Evolutionary conservation across 2,113 vertebrate species (phyloP), one percentile per base, ranked within the genome.

Genomic region (Gnathonemus longibarbis): DNA sequence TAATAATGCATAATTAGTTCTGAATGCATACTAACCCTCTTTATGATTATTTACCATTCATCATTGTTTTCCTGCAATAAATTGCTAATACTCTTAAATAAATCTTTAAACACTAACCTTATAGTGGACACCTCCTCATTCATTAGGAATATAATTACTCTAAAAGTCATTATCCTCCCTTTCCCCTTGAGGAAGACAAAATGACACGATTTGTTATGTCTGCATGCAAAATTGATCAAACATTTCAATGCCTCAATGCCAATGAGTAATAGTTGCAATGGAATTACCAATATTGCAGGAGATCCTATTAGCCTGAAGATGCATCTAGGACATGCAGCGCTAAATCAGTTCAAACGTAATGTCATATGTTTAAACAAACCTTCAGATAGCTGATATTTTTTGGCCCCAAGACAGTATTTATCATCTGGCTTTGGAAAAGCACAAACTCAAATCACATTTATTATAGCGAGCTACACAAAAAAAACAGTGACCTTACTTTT

Each of bases 71-170:
- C 74, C 4, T 80, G 39, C 35, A 80, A 49, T 49, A 50, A 50
- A 83, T 56, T 56, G n/a, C 50, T 53, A 42, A 31, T 45, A n/a
- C 49, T 88, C 39, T 83, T 83, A 24, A 50, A 48, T 46, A 49
- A 52, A 48, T 89, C 50, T 50, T 56, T 39, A 53, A 83, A 46
- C n/a, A 88, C 15, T 88, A 58, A 46, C 11, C 45, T 24, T 31
- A 24, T 88, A 66, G 9, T 70, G 46, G 39, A 50, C 31, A 52
- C 49, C n/a, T 31, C 88, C 87, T 46, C 21, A 45, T 58, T 88
- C 39, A 88, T 66, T 88, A 66, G 87, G 31, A 56, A 80, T 80
- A 70, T 89, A 74, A 80, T 89, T 89, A 84, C 85, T 53, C 17
- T 53, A 84, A 84, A 84, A 70, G 88, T 56, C 74, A 89, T 89